Conservation (phyloP, 2,888 invertebrate genomes). For the Beris morrisii region DNA sequence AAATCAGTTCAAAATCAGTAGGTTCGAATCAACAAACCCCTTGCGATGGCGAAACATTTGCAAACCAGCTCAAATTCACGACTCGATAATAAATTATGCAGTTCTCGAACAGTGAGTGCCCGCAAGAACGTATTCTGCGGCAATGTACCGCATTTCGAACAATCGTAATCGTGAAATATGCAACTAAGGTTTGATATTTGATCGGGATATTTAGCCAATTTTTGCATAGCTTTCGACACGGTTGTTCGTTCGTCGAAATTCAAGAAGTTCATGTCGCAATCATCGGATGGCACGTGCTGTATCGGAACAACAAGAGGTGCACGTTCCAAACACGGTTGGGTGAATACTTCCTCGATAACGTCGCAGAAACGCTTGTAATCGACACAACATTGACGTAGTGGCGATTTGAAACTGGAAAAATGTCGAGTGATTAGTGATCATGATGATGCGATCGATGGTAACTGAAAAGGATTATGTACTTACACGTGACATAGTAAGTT, state of each 20-base stretch:
- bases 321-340: constrained; percentile 66
- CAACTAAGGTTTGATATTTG: constrained; percentile 69
- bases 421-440: not conserved
- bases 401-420: constrained; percentile 64
- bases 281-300: constrained; percentile 68
- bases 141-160: constrained; percentile 67
- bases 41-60: constrained; percentile 72
- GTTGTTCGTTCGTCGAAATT: constrained; percentile 72
- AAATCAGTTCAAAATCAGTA: not conserved
- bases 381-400: constrained; percentile 62
- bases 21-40: constrained; percentile 54
- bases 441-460: constrained; percentile 2
- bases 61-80: constrained; percentile 70
- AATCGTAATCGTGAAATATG: constrained; percentile 72
- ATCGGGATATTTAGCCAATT: constrained; percentile 67
- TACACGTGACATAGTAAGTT: constrained; percentile 73
- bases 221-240: constrained; percentile 67
- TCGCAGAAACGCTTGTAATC: constrained; percentile 71
- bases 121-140: constrained; percentile 66
- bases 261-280: constrained; percentile 66
- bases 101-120: constrained; percentile 65
- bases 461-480: constrained; percentile 46
- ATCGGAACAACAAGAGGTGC: constrained; percentile 70
- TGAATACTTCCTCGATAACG: constrained; percentile 70
- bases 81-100: constrained; percentile 66